Base-by-base conservation (phyloP, 2,888 invertebrate species). In the Caenorhabditis sp. region DNA sequence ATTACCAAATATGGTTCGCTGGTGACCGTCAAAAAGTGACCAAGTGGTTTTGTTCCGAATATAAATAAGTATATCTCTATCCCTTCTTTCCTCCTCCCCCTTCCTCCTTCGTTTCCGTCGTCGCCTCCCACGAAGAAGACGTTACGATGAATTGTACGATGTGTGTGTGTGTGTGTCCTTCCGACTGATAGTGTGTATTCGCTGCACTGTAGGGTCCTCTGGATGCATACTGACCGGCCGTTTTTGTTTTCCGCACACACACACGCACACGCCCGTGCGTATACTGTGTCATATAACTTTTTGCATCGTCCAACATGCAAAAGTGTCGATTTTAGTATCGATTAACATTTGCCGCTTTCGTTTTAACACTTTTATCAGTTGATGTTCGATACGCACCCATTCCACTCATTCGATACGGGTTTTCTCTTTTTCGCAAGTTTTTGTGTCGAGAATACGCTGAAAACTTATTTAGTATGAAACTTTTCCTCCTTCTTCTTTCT, bases 41-140 rank as follows among this genome's bases (percentile, higher is more conserved):
- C 55, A 55, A n/a, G 28, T 55, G 56, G 28, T 56, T n/a, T 56
- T 18, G 35, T 56, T 56, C 56, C 56, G 56, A 56, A 32, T 26
- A 26, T n/a, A 40, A 40, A 13, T 40, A 40, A 40, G 13, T 40
- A 26, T 55, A 55, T 56, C 32, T 15, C n/a, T n/a, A n/a, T n/a
- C n/a, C n/a, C n/a, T n/a, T n/a, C n/a, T n/a, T n/a, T n/a, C n/a
- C n/a, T n/a, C n/a, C n/a, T n/a, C n/a, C n/a, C n/a, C n/a, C n/a
- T n/a, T n/a, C n/a, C n/a, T n/a, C n/a, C n/a, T n/a, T n/a, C n/a
- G n/a, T n/a, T n/a, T 9, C 18, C 40, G 40, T 13, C 40, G 40
- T 11, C 56, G n/a, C 28, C 55, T 40, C 40, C 40, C 40, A 40
- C 40, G 40, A 40, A 40, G 40, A 9, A 9, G 11, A 40, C 40